These are phyloP conservation scores for Lymantria dispar DNA, from an alignment of 2,888 invertebrate species.

Conservation along the genomic window DNA sequence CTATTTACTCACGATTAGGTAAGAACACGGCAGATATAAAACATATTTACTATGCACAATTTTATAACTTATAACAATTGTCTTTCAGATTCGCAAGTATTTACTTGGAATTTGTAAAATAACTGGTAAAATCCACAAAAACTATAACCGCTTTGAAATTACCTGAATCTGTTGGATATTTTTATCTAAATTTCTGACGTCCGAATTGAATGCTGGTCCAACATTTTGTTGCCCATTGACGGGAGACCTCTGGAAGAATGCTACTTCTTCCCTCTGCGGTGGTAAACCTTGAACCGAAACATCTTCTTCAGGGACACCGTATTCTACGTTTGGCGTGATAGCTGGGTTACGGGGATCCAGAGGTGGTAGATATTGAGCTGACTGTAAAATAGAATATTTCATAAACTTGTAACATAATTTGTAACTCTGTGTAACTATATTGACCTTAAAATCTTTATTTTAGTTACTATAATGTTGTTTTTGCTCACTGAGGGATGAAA, in stretches of 20 bases:
- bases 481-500: too few species aligned
- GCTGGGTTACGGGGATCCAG: constrained; percentile 54
- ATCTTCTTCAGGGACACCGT: constrained; percentile 54
- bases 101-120: too few species aligned
- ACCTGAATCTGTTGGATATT: constrained; percentile 60
- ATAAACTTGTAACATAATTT: too few species aligned
- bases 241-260: constrained; percentile 66
- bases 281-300: constrained; percentile 73
- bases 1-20: too few species aligned
- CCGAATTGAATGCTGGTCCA: constrained; percentile 58
- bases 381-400: constrained; percentile 13
- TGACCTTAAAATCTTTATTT: too few species aligned
- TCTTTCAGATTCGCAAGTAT: too few species aligned
- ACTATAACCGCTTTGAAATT: background rate
- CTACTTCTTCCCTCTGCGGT: constrained; percentile 52
- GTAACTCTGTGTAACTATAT: too few species aligned
- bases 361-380: constrained; percentile 57
- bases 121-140: background rate
- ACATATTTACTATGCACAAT: too few species aligned
- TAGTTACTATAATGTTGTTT: too few species aligned
- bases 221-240: constrained; percentile 65
- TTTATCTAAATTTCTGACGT: constrained; percentile 57
- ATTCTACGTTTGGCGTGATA: constrained; percentile 27
- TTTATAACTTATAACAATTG: too few species aligned
- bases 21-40: too few species aligned